phyloP scores from a whole-genome alignment of 2,797 vertebrate genomes.

The Petrocephalus sullivani region DNA sequence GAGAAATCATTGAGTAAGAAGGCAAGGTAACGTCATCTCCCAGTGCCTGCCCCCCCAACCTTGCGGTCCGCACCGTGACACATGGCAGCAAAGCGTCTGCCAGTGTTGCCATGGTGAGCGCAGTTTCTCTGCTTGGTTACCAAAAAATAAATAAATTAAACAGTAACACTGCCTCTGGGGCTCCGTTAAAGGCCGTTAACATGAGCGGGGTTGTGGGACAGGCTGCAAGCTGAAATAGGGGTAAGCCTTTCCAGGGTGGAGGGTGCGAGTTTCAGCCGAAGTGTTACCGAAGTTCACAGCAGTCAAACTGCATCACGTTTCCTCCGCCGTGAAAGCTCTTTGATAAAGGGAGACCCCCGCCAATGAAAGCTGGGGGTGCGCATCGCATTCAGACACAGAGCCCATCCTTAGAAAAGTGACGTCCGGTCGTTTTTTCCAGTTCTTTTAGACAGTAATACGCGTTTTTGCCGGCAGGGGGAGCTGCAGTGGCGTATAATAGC shows the following conservation, averaged over 20 bases:
- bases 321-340: not conserved
- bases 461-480: not conserved
- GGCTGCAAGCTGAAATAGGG: not conserved
- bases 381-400: not conserved
- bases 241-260: not conserved
- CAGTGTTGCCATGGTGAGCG: not conserved
- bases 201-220: not conserved
- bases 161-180: not conserved
- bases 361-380: not conserved
- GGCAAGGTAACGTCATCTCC: not conserved
- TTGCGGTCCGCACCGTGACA: not conserved
- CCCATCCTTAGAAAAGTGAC: not conserved
- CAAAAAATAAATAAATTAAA: not conserved
- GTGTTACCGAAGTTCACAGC: not conserved
- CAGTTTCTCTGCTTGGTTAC: constrained; percentile 2
- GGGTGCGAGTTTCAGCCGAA: not conserved
- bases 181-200: not conserved
- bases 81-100: not conserved
- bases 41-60: not conserved
- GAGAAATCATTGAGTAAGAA: not conserved
- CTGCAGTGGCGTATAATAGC: not conserved
- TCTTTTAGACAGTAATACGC: not conserved
- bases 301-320: not conserved
- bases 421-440: not conserved
- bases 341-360: not conserved